A percentile compares a stretch with the other conserved stretches of the same genome.
Conservation (phyloP, 1,140 invertebrate genomes). For the Cotesia chilonis region DNA sequence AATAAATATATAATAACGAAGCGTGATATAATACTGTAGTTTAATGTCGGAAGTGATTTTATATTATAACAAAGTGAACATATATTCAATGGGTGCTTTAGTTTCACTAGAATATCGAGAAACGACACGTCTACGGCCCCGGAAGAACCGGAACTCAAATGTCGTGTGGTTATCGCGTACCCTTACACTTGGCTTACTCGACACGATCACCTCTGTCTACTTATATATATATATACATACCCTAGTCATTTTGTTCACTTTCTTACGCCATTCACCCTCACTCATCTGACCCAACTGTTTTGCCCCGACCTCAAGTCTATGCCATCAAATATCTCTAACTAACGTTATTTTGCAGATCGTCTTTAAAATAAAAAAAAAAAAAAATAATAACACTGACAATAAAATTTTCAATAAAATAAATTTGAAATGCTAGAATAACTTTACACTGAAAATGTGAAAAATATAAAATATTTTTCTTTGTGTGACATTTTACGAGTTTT, state of each 20-base stretch:
- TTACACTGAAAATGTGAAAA: too few relatives aligned
- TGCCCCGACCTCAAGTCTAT: neutral
- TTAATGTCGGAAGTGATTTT: constrained; percentile 1
- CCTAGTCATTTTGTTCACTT: constrained; percentile 26
- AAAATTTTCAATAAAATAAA: constrained; percentile 5
- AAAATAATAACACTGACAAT: constrained; percentile 8
- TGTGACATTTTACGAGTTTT: too few relatives aligned
- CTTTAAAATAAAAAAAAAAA: neutral
- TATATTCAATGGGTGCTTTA: constrained; percentile 1
- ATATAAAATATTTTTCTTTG: too few relatives aligned
- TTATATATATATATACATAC: neutral
- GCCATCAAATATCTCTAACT: constrained; percentile 20
- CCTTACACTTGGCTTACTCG: constrained; percentile 30
- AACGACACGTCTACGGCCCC: constrained; percentile 17
- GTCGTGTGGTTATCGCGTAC: constrained; percentile 31
- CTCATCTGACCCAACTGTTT: constrained; percentile 7
- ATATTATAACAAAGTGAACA: neutral
- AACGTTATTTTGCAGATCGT: constrained; percentile 3
- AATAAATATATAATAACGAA: neutral
- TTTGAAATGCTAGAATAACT: too few relatives aligned
- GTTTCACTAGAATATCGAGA: constrained; percentile 12
- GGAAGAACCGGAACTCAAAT: constrained; percentile 29
- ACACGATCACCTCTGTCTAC: constrained; percentile 27
- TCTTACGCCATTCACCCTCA: constrained; percentile 12
- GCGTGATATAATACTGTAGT: neutral